Conservation (phyloP, 2,888 invertebrate genomes). For the Lithophane semibrunnea region DNA sequence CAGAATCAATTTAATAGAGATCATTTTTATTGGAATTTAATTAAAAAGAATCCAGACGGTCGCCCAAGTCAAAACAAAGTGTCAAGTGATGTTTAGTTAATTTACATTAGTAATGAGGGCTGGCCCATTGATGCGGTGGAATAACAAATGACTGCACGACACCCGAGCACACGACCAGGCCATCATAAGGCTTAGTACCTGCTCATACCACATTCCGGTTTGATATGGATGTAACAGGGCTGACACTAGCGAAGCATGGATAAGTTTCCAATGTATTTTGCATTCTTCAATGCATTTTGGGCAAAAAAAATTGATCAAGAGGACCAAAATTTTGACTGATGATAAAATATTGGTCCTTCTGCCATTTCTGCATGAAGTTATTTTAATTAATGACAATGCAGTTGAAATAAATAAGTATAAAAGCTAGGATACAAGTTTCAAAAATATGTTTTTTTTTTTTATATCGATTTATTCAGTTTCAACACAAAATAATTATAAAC, state of each 20-base stretch:
- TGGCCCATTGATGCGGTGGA: constrained; percentile 43
- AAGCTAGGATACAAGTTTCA: not conserved
- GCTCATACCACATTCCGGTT: constrained; percentile 59
- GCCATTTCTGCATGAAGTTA: not conserved
- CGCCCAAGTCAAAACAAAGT: constrained; percentile 11
- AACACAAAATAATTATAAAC: too few relatives aligned
- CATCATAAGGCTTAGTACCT: constrained; percentile 52
- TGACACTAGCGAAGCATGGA: constrained; percentile 1
- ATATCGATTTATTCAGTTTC: too few relatives aligned
- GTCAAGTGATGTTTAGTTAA: constrained; percentile 36
- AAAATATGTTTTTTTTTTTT: not conserved
- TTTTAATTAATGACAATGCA: not conserved
- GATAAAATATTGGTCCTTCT: not conserved
- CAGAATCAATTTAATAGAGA: not conserved
- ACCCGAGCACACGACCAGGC: constrained; percentile 43
- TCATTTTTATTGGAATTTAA: not conserved
- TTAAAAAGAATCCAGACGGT: not conserved
- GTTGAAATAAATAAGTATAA: not conserved
- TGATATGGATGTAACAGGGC: constrained; percentile 34
- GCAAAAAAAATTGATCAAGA: not conserved
- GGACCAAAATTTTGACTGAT: not conserved
- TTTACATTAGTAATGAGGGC: constrained; percentile 45
- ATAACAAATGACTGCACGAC: constrained; percentile 50
- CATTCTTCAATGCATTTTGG: too few relatives aligned
- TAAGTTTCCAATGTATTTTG: not conserved